These are phyloP conservation scores for Amazonetta brasiliensis DNA, from an alignment of 2,797 vertebrate genomes.

Conservation along the genomic window DNA sequence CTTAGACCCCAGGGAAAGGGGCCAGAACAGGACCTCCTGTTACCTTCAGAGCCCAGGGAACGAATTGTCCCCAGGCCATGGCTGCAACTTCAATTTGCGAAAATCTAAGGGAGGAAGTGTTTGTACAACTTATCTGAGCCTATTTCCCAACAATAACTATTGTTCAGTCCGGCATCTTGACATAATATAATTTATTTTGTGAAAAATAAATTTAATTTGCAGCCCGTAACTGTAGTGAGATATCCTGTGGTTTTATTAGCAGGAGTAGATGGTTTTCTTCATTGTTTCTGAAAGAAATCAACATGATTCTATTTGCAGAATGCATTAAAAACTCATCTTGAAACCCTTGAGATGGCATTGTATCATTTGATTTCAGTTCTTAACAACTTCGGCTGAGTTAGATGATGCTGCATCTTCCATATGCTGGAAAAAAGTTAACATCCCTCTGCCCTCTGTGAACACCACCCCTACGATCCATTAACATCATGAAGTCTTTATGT, in stretches of 20 bases:
- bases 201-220: conserved; percentile 59
- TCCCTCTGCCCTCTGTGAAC: not conserved
- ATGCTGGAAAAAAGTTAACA: not conserved
- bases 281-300: conserved; percentile 48
- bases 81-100: conserved; percentile 52
- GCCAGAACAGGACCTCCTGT: not conserved
- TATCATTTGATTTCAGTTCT: not conserved
- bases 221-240: conserved; percentile 10
- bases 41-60: not conserved
- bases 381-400: not conserved
- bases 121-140: conserved; percentile 53
- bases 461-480: not conserved
- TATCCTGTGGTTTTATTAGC: conserved; percentile 40
- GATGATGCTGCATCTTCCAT: not conserved
- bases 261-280: conserved; percentile 10
- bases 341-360: not conserved
- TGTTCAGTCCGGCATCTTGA: conserved; percentile 33
- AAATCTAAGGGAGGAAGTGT: conserved; percentile 54
- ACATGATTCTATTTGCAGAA: conserved; percentile 13
- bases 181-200: conserved; percentile 43
- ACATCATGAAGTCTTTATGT: not conserved
- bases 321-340: not conserved
- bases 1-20: not conserved
- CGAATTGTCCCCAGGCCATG: conserved; percentile 5
- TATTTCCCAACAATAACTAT: conserved; percentile 43